Evolutionary conservation across 2,888 invertebrate species (phyloP), one percentile per base, ranked within the genome.

Genomic region (Drosophila testacea): DNA sequence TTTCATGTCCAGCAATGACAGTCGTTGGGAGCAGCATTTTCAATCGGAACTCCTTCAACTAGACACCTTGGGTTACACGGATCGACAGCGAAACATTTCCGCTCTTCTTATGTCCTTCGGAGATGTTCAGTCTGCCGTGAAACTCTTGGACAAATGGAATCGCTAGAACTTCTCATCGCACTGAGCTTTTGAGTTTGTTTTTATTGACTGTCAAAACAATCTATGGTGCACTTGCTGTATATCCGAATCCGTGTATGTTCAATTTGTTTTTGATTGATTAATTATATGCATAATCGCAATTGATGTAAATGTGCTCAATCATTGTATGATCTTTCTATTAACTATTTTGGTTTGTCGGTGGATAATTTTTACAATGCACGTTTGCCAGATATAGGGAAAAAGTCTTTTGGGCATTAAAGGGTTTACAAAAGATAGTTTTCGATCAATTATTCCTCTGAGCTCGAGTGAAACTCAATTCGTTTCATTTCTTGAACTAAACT

Each of bases 71-170:
- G 85, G 85, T 1, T 69, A 79, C 34, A 51, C 47, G 5, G 57
- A 89, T 59, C 72, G 65, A 0, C 48, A 57, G n/a, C 73, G 73
- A 39, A 85, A 89, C 38, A 55, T 81, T 0, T 63, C 52, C 16
- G 85, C 89, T 1, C 52, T 89, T 1, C 30, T 71, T 9, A 74
- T 81, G 36, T 73, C 79, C 4, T 56, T 51, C 4, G 85, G 85
- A 0, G 55, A 87, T 46, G 62, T 89, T 10, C 69, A 69, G 6
- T 62, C 54, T 10, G 85, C 85, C 11, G 44, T 73, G 22, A 68
- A 76, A 28, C 47, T 81, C 4, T 44, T 84, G 41, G 46, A 86
- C 7, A 47, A 80, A 11, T 83, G 83, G 88, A 72, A 67, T 4
- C 71, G 50, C 36, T 77, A 54, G 22, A 4, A 36, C 9, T 0